Evolutionary conservation across 2,113 vertebrate genomes (phyloP).

Genomic region (Mionectes macconnelli): DNA sequence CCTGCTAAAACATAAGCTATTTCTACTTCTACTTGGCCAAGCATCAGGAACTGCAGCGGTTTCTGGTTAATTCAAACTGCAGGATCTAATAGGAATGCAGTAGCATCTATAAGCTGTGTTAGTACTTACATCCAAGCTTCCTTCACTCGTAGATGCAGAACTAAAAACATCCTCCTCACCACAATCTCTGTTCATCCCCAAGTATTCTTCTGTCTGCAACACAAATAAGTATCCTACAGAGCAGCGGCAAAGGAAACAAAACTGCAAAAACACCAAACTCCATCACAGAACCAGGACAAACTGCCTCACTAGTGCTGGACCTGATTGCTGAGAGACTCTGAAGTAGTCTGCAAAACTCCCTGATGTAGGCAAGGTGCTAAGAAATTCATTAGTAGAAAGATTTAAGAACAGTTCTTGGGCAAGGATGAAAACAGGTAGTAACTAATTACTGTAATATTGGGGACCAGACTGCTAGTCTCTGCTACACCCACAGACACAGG

Average conservation of each 20-base stretch:
- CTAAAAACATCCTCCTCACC: conserved; percentile 64
- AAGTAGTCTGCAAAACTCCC: not conserved
- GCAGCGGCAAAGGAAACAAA: not conserved
- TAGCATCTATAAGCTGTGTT: not conserved
- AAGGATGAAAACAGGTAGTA: not conserved
- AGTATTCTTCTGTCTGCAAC: conserved; percentile 70
- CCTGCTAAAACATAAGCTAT: not conserved
- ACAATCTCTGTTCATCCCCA: conserved; percentile 39
- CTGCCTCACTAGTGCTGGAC: not conserved
- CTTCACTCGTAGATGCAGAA: conserved; percentile 48
- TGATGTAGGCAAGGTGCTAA: not conserved
- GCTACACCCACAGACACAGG: not conserved
- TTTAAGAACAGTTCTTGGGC: not conserved
- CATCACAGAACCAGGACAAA: not conserved
- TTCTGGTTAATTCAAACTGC: not conserved
- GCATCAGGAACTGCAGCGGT: not conserved
- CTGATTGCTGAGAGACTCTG: not conserved
- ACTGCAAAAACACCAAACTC: not conserved
- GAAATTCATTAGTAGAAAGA: not conserved
- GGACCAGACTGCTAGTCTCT: not conserved
- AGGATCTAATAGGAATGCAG: not conserved
- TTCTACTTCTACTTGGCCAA: not conserved
- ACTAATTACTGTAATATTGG: not conserved
- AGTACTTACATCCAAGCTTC: conserved; percentile 72
- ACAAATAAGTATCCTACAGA: conserved; percentile 45